A percentile compares a stretch with the other conserved stretches of the same genome.
phyloP scores from a whole-genome alignment of 23 tunicate genomes.

The Diplosoma virens region DNA sequence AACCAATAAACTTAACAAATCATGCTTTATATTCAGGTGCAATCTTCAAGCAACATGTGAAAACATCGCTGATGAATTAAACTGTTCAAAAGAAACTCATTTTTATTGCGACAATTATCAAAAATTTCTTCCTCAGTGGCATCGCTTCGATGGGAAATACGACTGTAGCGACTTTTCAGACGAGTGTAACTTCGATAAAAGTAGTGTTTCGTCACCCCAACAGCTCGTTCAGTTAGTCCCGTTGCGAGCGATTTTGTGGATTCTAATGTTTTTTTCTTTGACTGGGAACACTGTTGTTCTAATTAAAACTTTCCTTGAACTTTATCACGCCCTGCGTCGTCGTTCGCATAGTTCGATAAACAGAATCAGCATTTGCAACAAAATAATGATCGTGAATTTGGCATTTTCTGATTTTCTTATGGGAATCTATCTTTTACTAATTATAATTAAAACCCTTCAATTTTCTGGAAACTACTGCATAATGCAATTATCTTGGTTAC shows the following conservation, averaged over 20 bases:
- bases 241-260: constrained; percentile 44
- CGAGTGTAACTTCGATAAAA: constrained; percentile 25
- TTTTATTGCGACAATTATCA: constrained; percentile 43
- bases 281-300: constrained; percentile 52
- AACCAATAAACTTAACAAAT: no score
- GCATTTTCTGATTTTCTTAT: constrained; percentile 64
- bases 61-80: constrained; percentile 24
- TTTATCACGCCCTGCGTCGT: constrained; percentile 25
- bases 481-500: constrained; percentile 30
- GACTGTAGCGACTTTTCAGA: constrained; percentile 53
- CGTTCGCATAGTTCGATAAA: constrained; percentile 1
- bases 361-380: constrained; percentile 59
- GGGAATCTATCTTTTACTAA: constrained; percentile 57
- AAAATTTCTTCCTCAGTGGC: constrained; percentile 17
- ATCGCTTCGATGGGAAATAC: constrained; percentile 29
- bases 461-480: constrained; percentile 46
- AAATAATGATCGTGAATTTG: constrained; percentile 55
- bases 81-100: constrained; percentile 24
- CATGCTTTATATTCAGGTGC: constrained; percentile 27
- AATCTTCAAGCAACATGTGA: constrained; percentile 9
- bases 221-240: constrained; percentile 23
- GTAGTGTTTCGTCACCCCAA: constrained; percentile 25
- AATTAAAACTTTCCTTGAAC: constrained; percentile 24
- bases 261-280: constrained; percentile 35
- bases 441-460: constrained; percentile 25